Evolutionary conservation across 2,113 vertebrate genomes (phyloP), one percentile per base, ranked within the genome.

Genomic region (Pimephales promelas): DNA sequence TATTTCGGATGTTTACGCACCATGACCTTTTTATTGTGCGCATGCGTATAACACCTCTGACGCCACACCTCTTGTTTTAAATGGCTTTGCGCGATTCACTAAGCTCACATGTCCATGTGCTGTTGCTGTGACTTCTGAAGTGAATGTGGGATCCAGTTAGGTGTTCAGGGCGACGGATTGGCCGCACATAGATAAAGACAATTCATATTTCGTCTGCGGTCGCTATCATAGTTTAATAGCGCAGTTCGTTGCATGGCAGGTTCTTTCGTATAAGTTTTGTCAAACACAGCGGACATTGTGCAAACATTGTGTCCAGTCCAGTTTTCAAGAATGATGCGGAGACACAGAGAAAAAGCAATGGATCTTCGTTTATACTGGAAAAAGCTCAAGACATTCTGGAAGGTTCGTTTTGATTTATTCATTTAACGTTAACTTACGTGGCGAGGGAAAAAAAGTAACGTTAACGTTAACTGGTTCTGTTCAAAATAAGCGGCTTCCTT

Each of bases 351-450:
- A 22, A 78, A 24, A 22, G 20, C 85, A 1, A 74, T 85, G 87
- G 90, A 91, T 86, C 43, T 91, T 3, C 89, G 72, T 0, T 59
- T 47, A 10, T 91, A 85, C 62, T 94, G 94, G 94, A 92, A 83
- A 49, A 93, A 89, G 72, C 62, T 93, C 10, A 94, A 91, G 88
- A 73, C 61, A 1, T 94, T 94, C 82, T 43, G 94, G 3, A 94
- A 95, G 94, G 94, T 95, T 93, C 36, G 43, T 4, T 28, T 45
- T 40, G 4, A 49, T 1, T 61, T 18, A 36, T 72, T 49, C 9
- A n/a, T n/a, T 47, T 0, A 9, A 34, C 31, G 1, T 45, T 47
- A n/a, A n/a, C n/a, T n/a, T n/a, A 28, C 14, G 18, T 57, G 47
- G 34, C 10, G 52, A 28, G 11, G 26, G 2, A 20, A 59, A 3